Percentiles rank a stretch among this genome's conserved stretches.
These are phyloP conservation scores for Xanthia icteritia DNA, from an alignment of 2,888 invertebrate species.

Conservation along the genomic window DNA sequence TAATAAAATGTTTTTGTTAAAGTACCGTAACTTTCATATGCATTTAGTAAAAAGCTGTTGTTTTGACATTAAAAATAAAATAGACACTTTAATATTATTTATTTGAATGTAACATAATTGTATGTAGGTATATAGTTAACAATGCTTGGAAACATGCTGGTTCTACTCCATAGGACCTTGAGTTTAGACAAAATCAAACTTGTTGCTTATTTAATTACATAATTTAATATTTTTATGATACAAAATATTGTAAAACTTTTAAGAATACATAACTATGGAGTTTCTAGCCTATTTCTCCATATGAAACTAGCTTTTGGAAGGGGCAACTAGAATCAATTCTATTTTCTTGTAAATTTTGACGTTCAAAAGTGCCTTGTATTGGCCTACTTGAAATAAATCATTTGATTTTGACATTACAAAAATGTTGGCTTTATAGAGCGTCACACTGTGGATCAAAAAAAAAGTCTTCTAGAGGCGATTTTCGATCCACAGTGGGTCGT, in stretches of 20 bases:
- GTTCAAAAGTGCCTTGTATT: not conserved
- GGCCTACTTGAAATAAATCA: not conserved
- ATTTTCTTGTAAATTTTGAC: not conserved
- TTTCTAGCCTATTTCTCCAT: too few species aligned
- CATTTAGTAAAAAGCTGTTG: too few species aligned
- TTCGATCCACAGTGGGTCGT: too few species aligned
- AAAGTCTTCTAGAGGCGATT: too few species aligned
- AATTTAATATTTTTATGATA: too few species aligned
- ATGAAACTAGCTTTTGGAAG: not conserved
- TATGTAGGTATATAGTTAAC: too few species aligned
- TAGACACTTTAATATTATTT: too few species aligned
- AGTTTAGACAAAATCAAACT: not conserved
- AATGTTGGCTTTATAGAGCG: not conserved
- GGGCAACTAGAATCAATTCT: not conserved
- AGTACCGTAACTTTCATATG: too few species aligned
- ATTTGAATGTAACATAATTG: too few species aligned
- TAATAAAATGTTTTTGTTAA: too few species aligned
- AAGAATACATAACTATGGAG: not conserved
- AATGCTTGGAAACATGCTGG: not conserved
- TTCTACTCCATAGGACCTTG: not conserved
- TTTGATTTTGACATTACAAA: not conserved
- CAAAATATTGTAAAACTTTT: not conserved
- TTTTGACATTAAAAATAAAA: too few species aligned
- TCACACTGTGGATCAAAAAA: too few species aligned
- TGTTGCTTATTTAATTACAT: not conserved